A percentile compares a stretch with the other conserved stretches of the same genome.
Conservation (phyloP, 37 sponge, comb jelly and placozoan genomes). For the Corticium candelabrum region DNA sequence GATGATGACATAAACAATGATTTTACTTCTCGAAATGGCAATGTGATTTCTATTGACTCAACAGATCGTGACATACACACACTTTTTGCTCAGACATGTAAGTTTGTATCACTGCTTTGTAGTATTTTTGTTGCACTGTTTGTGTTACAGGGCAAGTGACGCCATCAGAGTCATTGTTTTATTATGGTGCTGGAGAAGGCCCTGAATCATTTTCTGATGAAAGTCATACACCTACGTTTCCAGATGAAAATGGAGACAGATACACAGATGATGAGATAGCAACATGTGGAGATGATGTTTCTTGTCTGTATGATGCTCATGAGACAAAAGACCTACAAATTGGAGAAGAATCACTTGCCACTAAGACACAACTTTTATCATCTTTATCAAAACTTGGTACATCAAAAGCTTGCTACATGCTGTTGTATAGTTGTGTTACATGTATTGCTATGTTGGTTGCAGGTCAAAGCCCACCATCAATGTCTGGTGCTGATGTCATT, state of each 20-base stretch:
- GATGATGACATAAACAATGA: constrained; percentile 58
- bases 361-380: not conserved
- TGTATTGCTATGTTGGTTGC: too few relatives aligned
- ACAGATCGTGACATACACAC: constrained; percentile 39
- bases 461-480: constrained; percentile 11
- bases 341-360: constrained; percentile 20
- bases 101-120: not conserved
- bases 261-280: constrained; percentile 1
- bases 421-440: not conserved
- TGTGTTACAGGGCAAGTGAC: constrained; percentile 45
- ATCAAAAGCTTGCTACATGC: not conserved
- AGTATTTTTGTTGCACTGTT: not conserved
- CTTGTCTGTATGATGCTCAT: constrained; percentile 45
- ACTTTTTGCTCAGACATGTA: constrained; percentile 13
- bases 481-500: not conserved
- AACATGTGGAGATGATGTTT: constrained; percentile 17
- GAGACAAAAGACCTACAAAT: constrained; percentile 32
- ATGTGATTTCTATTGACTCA: constrained; percentile 17
- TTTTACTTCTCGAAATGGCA: constrained; percentile 36
- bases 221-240: constrained; percentile 29
- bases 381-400: not conserved
- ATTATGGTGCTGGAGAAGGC: constrained; percentile 17
- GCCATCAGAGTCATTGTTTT: constrained; percentile 30
- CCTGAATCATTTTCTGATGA: constrained; percentile 23
- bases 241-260: constrained; percentile 23